Evolutionary conservation across 2,888 invertebrate species (phyloP).

Genomic region (Periphyllus acericola): DNA sequence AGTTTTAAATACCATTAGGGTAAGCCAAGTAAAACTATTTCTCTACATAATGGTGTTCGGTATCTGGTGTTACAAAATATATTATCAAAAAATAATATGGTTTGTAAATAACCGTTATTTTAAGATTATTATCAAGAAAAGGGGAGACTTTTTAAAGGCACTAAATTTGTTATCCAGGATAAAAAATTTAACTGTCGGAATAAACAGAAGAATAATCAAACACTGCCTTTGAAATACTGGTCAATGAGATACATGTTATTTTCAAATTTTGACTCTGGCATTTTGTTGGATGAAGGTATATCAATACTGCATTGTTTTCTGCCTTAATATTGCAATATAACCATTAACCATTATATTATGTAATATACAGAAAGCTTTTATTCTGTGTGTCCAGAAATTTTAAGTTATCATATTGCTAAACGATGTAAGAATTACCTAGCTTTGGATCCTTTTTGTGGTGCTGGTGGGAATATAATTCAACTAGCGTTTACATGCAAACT

Average conservation of each 20-base stretch:
- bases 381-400: slow-evolving; percentile 96
- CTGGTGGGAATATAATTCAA: slow-evolving; percentile 97
- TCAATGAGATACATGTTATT: slow-evolving; percentile 89
- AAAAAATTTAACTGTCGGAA: neutral
- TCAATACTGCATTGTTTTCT: slow-evolving; percentile 58
- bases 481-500: slow-evolving; percentile 87
- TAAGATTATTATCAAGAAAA: neutral
- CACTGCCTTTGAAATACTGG: slow-evolving; percentile 79
- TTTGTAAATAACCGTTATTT: neutral
- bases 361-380: slow-evolving; percentile 92
- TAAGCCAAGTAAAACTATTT: no score
- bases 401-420: slow-evolving; percentile 89
- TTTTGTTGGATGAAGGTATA: slow-evolving; percentile 83
- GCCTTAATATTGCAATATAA: neutral
- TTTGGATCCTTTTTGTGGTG: slow-evolving; percentile 97
- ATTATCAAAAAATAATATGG: neutral
- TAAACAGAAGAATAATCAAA: neutral
- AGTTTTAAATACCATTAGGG: no score
- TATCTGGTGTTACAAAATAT: no score
- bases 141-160: neutral
- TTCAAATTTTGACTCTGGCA: slow-evolving; percentile 88
- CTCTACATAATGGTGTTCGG: no score
- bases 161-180: neutral
- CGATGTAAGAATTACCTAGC: slow-evolving; percentile 83
- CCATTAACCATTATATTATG: no score